Evolutionary conservation across 2,888 invertebrate species (phyloP).

Genomic region (Morpho deidamia): DNA sequence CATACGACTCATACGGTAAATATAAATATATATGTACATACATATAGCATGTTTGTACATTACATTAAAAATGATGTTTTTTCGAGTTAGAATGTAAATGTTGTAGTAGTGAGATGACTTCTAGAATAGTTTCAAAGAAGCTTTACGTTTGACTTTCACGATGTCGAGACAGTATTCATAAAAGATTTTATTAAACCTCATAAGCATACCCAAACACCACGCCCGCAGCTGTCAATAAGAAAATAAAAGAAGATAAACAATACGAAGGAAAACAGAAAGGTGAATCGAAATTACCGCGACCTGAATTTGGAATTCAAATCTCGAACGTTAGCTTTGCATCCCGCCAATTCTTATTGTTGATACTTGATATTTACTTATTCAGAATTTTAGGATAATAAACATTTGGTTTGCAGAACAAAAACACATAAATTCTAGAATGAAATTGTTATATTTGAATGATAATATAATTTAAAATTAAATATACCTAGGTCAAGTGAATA

Average conservation of each 20-base stretch:
- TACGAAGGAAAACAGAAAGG: constrained; percentile 71
- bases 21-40: too few species aligned
- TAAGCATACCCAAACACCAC: constrained; percentile 58
- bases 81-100: too few species aligned
- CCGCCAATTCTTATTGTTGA: constrained; percentile 7
- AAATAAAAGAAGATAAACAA: constrained; percentile 73
- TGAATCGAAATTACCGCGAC: constrained; percentile 61
- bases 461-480: too few species aligned
- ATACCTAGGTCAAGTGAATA: too few species aligned
- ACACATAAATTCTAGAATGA: too few species aligned
- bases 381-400: not conserved
- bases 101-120: too few species aligned
- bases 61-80: too few species aligned
- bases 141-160: not conserved
- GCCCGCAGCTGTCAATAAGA: constrained; percentile 48
- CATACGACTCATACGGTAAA: too few species aligned
- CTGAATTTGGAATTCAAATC: constrained; percentile 78
- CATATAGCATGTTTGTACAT: too few species aligned
- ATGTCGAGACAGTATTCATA: constrained; percentile 9
- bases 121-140: not conserved
- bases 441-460: too few species aligned
- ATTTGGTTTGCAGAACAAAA: too few species aligned
- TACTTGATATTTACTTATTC: constrained; percentile 5
- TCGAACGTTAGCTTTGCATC: constrained; percentile 56
- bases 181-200: constrained; percentile 29